Percentiles rank a stretch among this genome's conserved stretches.
Conservation (phyloP, 1,140 invertebrate species). For the Diorhabda sublineata region DNA sequence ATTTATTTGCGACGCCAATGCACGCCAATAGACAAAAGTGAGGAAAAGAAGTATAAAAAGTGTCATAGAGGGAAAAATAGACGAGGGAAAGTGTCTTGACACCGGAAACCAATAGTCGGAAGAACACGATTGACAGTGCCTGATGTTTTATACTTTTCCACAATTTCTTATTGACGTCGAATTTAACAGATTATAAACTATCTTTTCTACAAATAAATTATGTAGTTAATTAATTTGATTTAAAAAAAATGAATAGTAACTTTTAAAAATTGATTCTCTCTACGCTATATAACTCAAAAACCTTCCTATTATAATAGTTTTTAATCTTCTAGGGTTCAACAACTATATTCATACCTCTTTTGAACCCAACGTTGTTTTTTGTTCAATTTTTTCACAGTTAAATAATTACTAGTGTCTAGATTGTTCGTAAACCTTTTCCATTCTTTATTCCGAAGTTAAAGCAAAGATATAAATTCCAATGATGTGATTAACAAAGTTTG, state of each 20-base stretch:
- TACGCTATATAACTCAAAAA: too few relatives aligned
- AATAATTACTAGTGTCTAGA: background rate
- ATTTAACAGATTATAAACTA: too few relatives aligned
- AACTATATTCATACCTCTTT: too few relatives aligned
- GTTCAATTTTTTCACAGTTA: background rate
- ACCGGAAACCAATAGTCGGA: conserved; percentile 17
- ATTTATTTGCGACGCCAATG: background rate
- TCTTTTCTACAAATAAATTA: too few relatives aligned
- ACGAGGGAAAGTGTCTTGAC: conserved; percentile 19
- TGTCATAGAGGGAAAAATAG: conserved; percentile 19
- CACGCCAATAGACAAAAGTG: background rate
- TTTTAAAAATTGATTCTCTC: too few relatives aligned
- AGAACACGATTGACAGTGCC: conserved; percentile 12
- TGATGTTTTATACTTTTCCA: conserved; percentile 11
- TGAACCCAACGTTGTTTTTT: background rate
- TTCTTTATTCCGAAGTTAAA: background rate
- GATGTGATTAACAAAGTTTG: background rate
- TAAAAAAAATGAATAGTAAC: too few relatives aligned
- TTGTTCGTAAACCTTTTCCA: background rate
- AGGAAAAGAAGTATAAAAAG: conserved; percentile 15
- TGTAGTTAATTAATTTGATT: too few relatives aligned
- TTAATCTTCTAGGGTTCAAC: too few relatives aligned
- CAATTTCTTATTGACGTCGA: too few relatives aligned
- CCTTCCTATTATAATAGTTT: too few relatives aligned
- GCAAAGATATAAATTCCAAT: background rate